Base-by-base conservation (phyloP, 1,140 invertebrate genomes). In the Brachionus calyciflorus region DNA sequence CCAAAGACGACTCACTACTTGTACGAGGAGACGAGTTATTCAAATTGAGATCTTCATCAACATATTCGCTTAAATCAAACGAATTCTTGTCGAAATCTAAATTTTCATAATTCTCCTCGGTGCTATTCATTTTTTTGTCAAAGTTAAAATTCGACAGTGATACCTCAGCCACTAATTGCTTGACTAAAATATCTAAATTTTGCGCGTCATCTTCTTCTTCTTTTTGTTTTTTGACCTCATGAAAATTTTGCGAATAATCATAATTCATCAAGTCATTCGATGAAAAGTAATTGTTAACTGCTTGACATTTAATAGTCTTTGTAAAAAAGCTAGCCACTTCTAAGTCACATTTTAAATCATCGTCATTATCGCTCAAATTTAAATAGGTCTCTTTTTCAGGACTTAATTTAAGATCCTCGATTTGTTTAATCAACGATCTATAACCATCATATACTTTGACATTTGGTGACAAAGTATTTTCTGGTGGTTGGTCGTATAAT, bases 311-410 rank as follows among this genome's bases (percentile, higher is more conserved):
- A 4, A 21, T 73, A 19, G 40, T 70, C n/a, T 49, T 73, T 30
- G 44, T 24, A 51, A 73, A 73, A 55, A 73, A 73, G 21, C 69
- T 73, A 26, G 69, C 69, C 46, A 73, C 69, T 55, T 73, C 69
- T 19, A 73, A 19, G 28, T 73, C 69, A 26, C 69, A 73, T 19
- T 40, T 49, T 2, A 49, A 5, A n/a, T 73, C 69, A 28, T 73
- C 69, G 30, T 73, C 46, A 12, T 12, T n/a, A n/a, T n/a, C n/a
- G n/a, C n/a, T n/a, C n/a, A n/a, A n/a, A n/a, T n/a, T 49, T 9
- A 51, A 28, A 3, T 49, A 2, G 24, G 24, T 7, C 17, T 30
- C 69, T 26, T 65, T 24, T 40, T 63, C 33, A 44, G 10, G 26
- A 41, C 19, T n/a, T 21, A 44, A 17, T n/a, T 14, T 44, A 9